A percentile compares a stretch with the other conserved stretches of the same genome.
Conservation (phyloP, 2,113 vertebrate genomes). For the Perccottus glenii region DNA sequence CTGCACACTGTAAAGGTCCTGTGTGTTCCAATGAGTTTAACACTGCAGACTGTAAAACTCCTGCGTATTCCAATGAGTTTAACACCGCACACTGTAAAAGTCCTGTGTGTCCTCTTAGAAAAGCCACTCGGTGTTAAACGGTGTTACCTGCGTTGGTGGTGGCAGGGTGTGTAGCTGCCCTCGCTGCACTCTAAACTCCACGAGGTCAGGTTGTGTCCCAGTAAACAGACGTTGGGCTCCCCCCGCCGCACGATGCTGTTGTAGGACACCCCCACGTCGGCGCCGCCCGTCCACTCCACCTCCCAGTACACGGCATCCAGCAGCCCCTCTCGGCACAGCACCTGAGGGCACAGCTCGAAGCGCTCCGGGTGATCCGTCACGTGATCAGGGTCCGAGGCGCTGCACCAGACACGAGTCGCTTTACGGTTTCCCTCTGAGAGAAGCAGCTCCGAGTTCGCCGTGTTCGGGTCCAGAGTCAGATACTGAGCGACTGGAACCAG, state of each 20-base stretch:
- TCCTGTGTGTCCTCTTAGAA: too few species aligned
- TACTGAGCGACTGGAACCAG: constrained; percentile 52
- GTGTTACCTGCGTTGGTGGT: constrained; percentile 31
- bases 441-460: constrained; percentile 59
- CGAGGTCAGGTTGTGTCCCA: constrained; percentile 53
- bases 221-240: constrained; percentile 27
- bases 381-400: neutral
- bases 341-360: constrained; percentile 57
- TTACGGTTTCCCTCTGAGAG: constrained; percentile 47
- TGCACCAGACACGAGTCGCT: constrained; percentile 43
- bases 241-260: constrained; percentile 49
- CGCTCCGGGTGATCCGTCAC: constrained; percentile 31
- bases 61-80: too few species aligned
- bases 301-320: constrained; percentile 68
- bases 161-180: constrained; percentile 47
- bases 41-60: too few species aligned
- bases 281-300: constrained; percentile 58
- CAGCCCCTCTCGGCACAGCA: constrained; percentile 69
- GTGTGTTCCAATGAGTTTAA: too few species aligned
- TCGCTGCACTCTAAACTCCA: constrained; percentile 69
- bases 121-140: too few species aligned
- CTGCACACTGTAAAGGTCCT: too few species aligned
- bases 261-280: constrained; percentile 59
- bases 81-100: too few species aligned
- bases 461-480: constrained; percentile 69